Conservation (phyloP, 2,113 vertebrate genomes). For the Corythoichthys haematopterus region DNA sequence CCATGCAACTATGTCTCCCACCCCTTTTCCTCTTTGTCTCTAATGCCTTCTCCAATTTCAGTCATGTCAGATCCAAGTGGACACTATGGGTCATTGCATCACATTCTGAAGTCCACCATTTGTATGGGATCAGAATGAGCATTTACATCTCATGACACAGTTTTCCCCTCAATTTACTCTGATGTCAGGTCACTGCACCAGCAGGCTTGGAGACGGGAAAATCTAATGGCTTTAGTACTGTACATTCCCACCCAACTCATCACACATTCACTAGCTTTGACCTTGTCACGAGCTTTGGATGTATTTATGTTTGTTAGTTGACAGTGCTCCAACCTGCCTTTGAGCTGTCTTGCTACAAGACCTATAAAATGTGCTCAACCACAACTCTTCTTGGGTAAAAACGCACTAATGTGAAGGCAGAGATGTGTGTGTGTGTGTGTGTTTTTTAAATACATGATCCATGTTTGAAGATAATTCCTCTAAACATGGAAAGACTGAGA, state of each 20-base stretch:
- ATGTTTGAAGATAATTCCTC: too few species aligned
- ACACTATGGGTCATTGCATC: constrained; percentile 84
- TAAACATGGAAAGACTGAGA: too few species aligned
- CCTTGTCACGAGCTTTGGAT: constrained; percentile 79
- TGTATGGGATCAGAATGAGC: constrained; percentile 45
- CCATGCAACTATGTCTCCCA: constrained; percentile 68
- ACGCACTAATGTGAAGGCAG: too few species aligned
- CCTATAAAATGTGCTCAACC: constrained; percentile 29
- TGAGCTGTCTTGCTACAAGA: constrained; percentile 16
- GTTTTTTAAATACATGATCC: too few species aligned
- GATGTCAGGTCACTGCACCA: constrained; percentile 86
- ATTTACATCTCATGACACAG: constrained; percentile 87
- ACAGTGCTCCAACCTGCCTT: constrained; percentile 43
- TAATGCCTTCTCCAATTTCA: constrained; percentile 70
- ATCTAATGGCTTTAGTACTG: constrained; percentile 78
- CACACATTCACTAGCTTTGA: constrained; percentile 86
- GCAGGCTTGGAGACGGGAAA: constrained; percentile 75
- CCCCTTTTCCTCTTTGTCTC: constrained; percentile 69
- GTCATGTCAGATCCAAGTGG: constrained; percentile 85
- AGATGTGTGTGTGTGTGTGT: too few species aligned
- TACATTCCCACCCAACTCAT: constrained; percentile 78
- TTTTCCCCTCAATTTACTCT: constrained; percentile 95
- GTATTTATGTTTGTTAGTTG: constrained; percentile 66
- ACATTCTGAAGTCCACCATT: constrained; percentile 81
- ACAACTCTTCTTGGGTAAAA: not conserved